Conservation (phyloP, 2,113 vertebrate species). For the Bothrops jararaca region DNA sequence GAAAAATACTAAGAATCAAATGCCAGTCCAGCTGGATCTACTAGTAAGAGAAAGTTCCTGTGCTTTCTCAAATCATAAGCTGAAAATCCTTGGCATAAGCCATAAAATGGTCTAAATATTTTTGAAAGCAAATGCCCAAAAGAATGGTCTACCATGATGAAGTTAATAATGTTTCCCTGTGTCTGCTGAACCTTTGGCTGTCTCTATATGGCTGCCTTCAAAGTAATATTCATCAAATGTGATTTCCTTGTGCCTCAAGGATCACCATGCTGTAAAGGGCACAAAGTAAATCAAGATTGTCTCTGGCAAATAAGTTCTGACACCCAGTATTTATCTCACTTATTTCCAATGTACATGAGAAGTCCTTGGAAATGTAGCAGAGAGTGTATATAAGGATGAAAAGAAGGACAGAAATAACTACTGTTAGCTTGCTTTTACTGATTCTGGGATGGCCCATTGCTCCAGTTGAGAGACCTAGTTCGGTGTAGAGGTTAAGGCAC, state of each 20-base stretch:
- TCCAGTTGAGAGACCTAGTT: background rate
- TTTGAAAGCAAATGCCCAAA: background rate
- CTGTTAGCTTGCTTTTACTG: background rate
- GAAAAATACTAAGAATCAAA: background rate
- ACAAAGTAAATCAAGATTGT: slow-evolving; percentile 14
- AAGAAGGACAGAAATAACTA: background rate
- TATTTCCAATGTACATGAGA: slow-evolving; percentile 14
- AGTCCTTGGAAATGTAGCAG: background rate
- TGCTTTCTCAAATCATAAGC: background rate
- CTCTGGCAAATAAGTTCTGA: slow-evolving; percentile 20
- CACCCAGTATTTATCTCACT: slow-evolving; percentile 19
- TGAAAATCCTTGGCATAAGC: background rate
- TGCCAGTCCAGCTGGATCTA: background rate
- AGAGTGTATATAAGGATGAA: background rate
- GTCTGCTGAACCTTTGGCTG: background rate
- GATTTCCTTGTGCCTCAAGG: slow-evolving; percentile 1
- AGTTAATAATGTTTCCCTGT: slow-evolving; percentile 2
- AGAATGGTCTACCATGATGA: background rate
- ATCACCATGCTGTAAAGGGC: slow-evolving; percentile 11
- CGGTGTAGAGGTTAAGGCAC: background rate
- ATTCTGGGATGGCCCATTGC: background rate
- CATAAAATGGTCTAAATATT: background rate
- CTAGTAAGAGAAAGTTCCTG: too few species aligned
- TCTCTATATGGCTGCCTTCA: background rate
- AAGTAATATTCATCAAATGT: slow-evolving; percentile 15